Percentiles rank a stretch among this genome's conserved stretches.
These are phyloP conservation scores for Deilephila elpenor DNA, from an alignment of 2,888 invertebrate genomes.

Conservation along the genomic window DNA sequence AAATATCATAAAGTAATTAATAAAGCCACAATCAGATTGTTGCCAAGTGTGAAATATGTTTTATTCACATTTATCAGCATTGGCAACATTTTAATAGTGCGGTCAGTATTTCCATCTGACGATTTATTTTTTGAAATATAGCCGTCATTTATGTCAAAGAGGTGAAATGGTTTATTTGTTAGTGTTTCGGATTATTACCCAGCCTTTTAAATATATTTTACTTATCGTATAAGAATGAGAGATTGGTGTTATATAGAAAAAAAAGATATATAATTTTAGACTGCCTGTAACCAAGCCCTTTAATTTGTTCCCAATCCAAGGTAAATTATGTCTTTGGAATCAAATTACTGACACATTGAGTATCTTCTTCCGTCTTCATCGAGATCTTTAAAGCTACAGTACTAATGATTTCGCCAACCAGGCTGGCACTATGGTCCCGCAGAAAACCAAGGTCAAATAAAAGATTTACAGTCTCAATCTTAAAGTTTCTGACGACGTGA, in stretches of 20 bases:
- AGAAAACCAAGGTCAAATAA: too few species aligned
- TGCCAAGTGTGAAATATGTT: not conserved
- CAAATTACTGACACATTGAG: too few species aligned
- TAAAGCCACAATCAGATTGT: not conserved
- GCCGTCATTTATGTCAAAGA: not conserved
- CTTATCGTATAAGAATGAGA: conserved; percentile 11
- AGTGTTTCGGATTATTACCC: not conserved
- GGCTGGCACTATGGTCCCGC: too few species aligned
- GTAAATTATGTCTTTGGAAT: too few species aligned
- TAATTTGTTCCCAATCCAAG: too few species aligned
- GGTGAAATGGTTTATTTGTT: not conserved
- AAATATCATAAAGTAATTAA: not conserved
- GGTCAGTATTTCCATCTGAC: not conserved
- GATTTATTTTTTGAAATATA: not conserved
- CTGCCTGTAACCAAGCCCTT: too few species aligned
- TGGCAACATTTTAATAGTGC: not conserved
- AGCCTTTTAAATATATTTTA: not conserved
- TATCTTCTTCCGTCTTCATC: too few species aligned
- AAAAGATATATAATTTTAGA: too few species aligned
- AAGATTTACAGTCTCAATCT: too few species aligned
- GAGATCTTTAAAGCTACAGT: too few species aligned
- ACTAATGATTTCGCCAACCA: too few species aligned
- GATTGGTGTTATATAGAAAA: not conserved
- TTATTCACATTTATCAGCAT: not conserved
- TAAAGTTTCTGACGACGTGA: too few species aligned